These are phyloP conservation scores for Caloenas nicobarica DNA, from an alignment of 2,113 vertebrate genomes.

Conservation along the genomic window DNA sequence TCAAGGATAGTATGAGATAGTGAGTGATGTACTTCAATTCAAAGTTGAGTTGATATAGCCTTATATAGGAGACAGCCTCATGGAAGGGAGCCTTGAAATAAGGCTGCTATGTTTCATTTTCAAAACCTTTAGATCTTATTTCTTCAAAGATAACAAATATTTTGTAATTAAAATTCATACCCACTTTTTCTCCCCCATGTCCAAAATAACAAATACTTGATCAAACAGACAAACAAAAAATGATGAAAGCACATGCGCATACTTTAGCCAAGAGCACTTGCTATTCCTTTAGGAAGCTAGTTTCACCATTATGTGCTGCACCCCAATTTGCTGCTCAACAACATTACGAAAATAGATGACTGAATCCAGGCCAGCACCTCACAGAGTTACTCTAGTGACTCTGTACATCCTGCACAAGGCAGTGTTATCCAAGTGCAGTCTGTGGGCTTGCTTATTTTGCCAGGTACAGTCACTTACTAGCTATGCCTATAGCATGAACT, in stretches of 20 bases:
- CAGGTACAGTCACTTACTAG: not conserved
- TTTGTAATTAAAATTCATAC: constrained; percentile 23
- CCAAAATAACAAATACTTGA: not conserved
- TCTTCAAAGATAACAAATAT: not conserved
- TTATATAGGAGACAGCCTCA: constrained; percentile 75
- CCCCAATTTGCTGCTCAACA: constrained; percentile 6
- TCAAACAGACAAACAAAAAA: not conserved
- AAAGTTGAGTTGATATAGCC: constrained; percentile 65
- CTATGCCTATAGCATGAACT: not conserved
- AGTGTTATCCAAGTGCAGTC: not conserved
- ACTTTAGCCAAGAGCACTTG: not conserved
- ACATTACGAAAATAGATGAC: not conserved
- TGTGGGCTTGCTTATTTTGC: not conserved
- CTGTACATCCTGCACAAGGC: not conserved
- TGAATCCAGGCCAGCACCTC: not conserved
- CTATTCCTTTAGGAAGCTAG: not conserved
- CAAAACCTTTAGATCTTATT: not conserved
- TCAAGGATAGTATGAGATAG: constrained; percentile 65
- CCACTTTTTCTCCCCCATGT: not conserved
- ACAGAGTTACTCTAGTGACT: not conserved
- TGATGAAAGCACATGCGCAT: constrained; percentile 31
- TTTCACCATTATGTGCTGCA: not conserved
- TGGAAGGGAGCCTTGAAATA: constrained; percentile 58
- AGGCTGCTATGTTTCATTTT: constrained; percentile 27
- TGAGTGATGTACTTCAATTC: constrained; percentile 43